Conservation (phyloP, 1,140 invertebrate species). For the Drosophila elegans region DNA sequence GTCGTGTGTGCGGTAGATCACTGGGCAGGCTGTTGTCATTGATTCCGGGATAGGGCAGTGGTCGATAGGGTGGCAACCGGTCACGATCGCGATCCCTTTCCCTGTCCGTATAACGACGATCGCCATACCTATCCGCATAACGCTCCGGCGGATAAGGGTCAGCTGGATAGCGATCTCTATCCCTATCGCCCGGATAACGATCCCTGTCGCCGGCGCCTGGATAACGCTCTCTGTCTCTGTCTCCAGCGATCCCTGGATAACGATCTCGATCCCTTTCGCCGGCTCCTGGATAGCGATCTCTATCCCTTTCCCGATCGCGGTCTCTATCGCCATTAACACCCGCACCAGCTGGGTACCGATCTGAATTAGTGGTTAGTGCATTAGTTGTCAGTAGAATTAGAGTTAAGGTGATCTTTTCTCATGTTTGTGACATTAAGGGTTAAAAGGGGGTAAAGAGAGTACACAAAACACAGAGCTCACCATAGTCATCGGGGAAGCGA, state of each 20-base stretch:
- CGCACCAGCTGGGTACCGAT: conserved; percentile 79
- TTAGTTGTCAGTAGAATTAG: conserved; percentile 67
- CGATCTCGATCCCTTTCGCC: conserved; percentile 81
- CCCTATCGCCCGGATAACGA: conserved; percentile 62
- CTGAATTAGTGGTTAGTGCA: conserved; percentile 65
- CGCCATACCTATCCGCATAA: conserved; percentile 48
- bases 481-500: conserved; percentile 74
- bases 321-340: conserved; percentile 84
- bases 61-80: conserved; percentile 68
- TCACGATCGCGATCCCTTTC: conserved; percentile 65
- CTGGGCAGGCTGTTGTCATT: conserved; percentile 73
- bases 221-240: conserved; percentile 69
- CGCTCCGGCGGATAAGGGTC: conserved; percentile 68
- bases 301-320: conserved; percentile 56
- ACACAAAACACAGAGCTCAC: conserved; percentile 29
- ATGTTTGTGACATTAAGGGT: conserved; percentile 45
- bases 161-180: conserved; percentile 82
- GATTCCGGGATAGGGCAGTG: conserved; percentile 81
- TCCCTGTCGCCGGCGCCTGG: conserved; percentile 40
- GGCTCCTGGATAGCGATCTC: conserved; percentile 54
- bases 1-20: conserved; percentile 75
- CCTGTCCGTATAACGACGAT: conserved; percentile 42
- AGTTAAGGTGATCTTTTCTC: conserved; percentile 15
- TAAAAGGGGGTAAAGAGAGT: neutral
- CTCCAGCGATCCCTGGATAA: conserved; percentile 54